Percentiles rank a stretch among this genome's conserved stretches.
Conservation (phyloP, 2,888 invertebrate genomes). For the Operophtera brumata region DNA sequence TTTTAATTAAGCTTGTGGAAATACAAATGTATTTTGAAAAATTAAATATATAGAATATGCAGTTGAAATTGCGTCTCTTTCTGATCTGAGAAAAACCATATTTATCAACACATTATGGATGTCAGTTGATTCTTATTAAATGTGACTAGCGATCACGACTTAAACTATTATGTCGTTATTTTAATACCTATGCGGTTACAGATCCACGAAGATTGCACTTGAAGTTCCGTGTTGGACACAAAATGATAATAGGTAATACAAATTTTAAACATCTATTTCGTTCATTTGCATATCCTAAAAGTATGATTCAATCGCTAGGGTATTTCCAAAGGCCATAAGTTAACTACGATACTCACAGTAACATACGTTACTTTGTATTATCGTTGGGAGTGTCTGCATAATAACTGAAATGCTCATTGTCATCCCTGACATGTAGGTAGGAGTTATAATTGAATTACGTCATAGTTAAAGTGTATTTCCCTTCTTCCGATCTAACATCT, state of each 20-base stretch:
- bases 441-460: conserved; percentile 4
- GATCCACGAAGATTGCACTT: conserved; percentile 16
- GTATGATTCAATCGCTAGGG: conserved; percentile 21
- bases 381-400: conserved; percentile 21
- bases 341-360: conserved; percentile 12
- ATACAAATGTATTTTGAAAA: conserved; percentile 28
- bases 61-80: conserved; percentile 25
- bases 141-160: conserved; percentile 25
- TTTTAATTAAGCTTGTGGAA: conserved; percentile 18
- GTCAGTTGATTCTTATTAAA: conserved; percentile 25
- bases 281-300: conserved; percentile 9
- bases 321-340: conserved; percentile 30
- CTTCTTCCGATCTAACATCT: neutral
- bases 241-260: neutral
- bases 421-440: conserved; percentile 6
- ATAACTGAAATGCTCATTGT: conserved; percentile 22
- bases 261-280: conserved; percentile 5
- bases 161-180: conserved; percentile 24
- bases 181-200: conserved; percentile 29
- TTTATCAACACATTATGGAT: conserved; percentile 13
- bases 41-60: conserved; percentile 29
- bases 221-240: conserved; percentile 23
- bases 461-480: conserved; percentile 1
- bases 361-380: conserved; percentile 16
- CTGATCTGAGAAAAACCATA: conserved; percentile 11